Evolutionary conservation across 1,140 invertebrate genomes (phyloP).

Genomic region (Sitodiplosis mosellana): DNA sequence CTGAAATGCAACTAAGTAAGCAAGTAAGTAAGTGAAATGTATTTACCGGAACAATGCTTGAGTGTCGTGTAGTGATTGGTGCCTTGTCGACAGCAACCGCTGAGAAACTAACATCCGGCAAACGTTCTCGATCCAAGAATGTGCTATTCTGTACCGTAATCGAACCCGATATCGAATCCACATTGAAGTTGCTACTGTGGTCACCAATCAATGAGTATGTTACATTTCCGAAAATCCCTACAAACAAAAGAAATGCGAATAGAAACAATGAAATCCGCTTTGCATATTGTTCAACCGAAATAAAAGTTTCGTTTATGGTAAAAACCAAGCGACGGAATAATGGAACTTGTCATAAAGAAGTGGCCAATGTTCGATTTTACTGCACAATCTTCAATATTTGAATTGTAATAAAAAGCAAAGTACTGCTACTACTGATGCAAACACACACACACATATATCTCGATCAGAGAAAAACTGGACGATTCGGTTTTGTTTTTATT

Average conservation of each 20-base stretch:
- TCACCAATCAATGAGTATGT: constrained; percentile 60
- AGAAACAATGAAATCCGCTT: background rate
- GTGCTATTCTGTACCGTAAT: constrained; percentile 53
- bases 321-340: background rate
- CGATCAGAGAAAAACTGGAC: too few relatives aligned
- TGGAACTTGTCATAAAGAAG: background rate
- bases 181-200: constrained; percentile 45
- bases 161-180: constrained; percentile 52
- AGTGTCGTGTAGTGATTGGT: constrained; percentile 41
- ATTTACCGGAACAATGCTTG: constrained; percentile 49
- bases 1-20: too few relatives aligned
- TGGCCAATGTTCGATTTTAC: background rate
- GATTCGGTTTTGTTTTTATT: too few relatives aligned
- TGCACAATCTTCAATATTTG: background rate
- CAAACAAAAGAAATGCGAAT: constrained; percentile 3
- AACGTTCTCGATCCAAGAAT: constrained; percentile 60
- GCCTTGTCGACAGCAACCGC: constrained; percentile 65
- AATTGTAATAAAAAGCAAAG: too few relatives aligned
- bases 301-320: background rate
- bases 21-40: background rate
- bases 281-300: background rate
- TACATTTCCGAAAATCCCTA: constrained; percentile 46
- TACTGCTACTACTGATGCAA: too few relatives aligned
- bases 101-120: constrained; percentile 49
- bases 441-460: too few relatives aligned